These are phyloP conservation scores for Diplolepis rosae DNA, from an alignment of 2,888 invertebrate species.

Conservation along the genomic window DNA sequence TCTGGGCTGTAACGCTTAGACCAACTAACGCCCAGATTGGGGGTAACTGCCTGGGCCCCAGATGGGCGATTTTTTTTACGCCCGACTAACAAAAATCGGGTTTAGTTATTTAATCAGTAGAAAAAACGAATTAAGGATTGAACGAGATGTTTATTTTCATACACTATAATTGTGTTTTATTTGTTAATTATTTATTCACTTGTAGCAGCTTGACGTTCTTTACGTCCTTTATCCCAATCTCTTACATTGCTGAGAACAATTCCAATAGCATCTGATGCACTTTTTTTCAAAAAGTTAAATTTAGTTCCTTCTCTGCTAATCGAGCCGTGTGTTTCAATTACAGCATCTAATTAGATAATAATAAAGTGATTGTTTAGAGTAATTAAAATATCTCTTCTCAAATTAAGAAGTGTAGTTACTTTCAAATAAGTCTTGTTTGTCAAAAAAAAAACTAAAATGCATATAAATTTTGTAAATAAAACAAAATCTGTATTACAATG, in stretches of 20 bases:
- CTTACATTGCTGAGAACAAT: background rate
- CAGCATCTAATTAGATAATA: background rate
- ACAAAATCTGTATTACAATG: too few species aligned
- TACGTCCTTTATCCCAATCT: constrained; percentile 26
- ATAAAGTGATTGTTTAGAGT: background rate
- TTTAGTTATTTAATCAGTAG: background rate
- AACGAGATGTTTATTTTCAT: background rate
- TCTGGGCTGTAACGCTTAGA: too few species aligned
- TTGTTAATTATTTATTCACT: too few species aligned
- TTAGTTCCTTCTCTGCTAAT: background rate
- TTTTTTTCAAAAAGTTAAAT: background rate
- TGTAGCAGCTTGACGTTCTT: background rate
- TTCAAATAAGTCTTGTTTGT: too few species aligned
- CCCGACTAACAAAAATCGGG: background rate
- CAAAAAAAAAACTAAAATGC: too few species aligned
- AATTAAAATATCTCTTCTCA: too few species aligned
- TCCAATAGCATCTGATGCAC: constrained; percentile 11
- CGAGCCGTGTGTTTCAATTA: background rate
- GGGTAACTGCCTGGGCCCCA: constrained; percentile 2
- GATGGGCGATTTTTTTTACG: background rate
- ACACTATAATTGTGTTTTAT: too few species aligned
- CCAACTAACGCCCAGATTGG: too few species aligned
- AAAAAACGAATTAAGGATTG: background rate
- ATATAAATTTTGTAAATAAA: too few species aligned
- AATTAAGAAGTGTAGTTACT: too few species aligned